phyloP scores from a whole-genome alignment of 2,113 vertebrate species.

The Nycticryphes semicollaris region DNA sequence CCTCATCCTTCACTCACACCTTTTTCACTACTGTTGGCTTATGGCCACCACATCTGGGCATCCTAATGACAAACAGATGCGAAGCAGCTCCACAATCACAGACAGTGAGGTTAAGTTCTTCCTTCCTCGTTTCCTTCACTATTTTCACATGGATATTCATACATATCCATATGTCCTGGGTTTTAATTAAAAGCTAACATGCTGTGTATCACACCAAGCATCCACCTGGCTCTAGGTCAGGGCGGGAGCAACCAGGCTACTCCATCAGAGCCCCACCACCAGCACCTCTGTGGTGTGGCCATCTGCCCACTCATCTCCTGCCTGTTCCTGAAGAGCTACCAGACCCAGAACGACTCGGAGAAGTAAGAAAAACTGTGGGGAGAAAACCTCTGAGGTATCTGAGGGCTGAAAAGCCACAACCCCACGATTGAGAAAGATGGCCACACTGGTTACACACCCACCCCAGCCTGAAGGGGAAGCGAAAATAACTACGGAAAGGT shows the following conservation, averaged over 20 bases:
- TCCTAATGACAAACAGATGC: accelerated
- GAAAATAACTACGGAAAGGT: not conserved
- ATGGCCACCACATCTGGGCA: not conserved
- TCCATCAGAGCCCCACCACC: not conserved
- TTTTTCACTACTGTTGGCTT: accelerated
- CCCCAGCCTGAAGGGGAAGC: not conserved
- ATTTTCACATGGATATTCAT: not conserved
- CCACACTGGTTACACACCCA: conserved; percentile 1
- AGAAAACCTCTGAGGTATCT: not conserved
- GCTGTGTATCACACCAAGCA: not conserved
- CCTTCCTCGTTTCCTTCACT: not conserved
- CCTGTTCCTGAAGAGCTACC: not conserved
- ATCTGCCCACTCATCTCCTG: not conserved
- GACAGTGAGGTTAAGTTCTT: not conserved
- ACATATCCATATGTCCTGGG: not conserved
- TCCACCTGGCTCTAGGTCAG: accelerated
- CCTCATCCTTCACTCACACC: not conserved
- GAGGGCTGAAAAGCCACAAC: conserved; percentile 39
- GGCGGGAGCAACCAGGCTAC: not conserved
- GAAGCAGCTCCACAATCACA: not conserved
- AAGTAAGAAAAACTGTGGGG: not conserved
- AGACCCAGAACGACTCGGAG: accelerated
- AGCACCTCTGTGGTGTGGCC: accelerated
- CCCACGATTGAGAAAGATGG: not conserved
- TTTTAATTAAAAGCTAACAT: not conserved